Evolutionary conservation across 2,113 vertebrate genomes (phyloP), one percentile per base, ranked within the genome.

Genomic region (Prochilodus magdalenae): DNA sequence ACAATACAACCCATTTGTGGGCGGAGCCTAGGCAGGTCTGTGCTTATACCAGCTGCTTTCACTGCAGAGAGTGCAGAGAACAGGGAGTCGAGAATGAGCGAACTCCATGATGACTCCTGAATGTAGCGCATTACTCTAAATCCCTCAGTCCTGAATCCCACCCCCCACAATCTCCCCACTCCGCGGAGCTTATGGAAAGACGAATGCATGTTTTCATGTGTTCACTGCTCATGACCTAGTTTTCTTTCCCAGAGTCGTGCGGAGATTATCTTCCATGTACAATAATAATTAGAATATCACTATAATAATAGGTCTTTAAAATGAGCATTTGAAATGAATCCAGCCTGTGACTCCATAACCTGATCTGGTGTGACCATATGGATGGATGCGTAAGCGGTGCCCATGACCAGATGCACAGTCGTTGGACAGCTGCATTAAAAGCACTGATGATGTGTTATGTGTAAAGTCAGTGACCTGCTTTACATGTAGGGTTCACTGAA

Each of bases 211-310:
- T 29, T 5, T 69, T 67, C 62, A 65, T 30, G 27, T 33, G 30
- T 67, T 67, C 30, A 65, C 10, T 65, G 14, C 27, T 65, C 16
- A 33, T 69, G 66, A 69, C 15, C 66, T 69, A 69, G 18, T 69
- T 69, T 44, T 33, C n/a, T 1, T 36, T 36, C 29, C 14, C 7
- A 16, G 30, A 36, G 27, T 16, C 5, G 65, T 5, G 36, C 66
- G 22, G 30, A 44, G 29, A 33, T 44, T 70, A 24, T 22, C 33
- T 40, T 36, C 8, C 30, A 40, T 12, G 30, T 40, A 26, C 11
- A 57, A n/a, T 22, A 22, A 57, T 57, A 36, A n/a, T n/a, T n/a
- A n/a, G n/a, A n/a, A n/a, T n/a, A n/a, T n/a, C n/a, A n/a, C n/a
- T n/a, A n/a, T n/a, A n/a, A n/a, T n/a, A n/a, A 22, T 60, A 12